These are phyloP conservation scores for Chrysodeixis includens DNA, from an alignment of 2,888 invertebrate genomes.

Conservation along the genomic window DNA sequence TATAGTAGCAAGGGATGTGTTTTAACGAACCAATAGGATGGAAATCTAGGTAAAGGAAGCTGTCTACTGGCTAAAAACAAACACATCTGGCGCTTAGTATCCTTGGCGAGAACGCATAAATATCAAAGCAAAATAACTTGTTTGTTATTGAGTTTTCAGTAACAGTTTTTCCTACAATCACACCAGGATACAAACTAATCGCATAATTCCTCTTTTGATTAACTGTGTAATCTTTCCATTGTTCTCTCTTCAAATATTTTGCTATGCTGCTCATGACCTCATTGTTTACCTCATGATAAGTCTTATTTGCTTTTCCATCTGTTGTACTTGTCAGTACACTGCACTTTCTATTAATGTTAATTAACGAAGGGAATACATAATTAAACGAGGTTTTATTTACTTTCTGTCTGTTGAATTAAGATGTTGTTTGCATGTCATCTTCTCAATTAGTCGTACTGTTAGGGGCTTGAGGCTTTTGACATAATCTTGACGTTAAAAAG, in stretches of 20 bases:
- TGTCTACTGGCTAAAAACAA: too few relatives aligned
- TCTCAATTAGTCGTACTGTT: conserved; percentile 18
- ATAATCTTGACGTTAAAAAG: neutral
- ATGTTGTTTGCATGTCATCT: conserved; percentile 26
- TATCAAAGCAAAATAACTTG: neutral
- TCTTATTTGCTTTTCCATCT: conserved; percentile 57
- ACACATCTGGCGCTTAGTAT: too few relatives aligned
- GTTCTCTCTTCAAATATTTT: conserved; percentile 67
- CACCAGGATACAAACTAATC: conserved; percentile 40
- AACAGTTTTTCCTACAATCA: neutral
- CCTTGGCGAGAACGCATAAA: neutral
- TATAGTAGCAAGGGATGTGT: too few relatives aligned
- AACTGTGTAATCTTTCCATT: conserved; percentile 55
- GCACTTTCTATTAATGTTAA: conserved; percentile 49
- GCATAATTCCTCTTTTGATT: conserved; percentile 39
- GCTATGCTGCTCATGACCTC: conserved; percentile 65
- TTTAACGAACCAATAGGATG: too few relatives aligned
- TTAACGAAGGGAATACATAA: conserved; percentile 48
- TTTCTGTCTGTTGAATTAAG: conserved; percentile 27
- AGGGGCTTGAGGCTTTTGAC: neutral
- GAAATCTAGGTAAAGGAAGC: too few relatives aligned
- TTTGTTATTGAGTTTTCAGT: neutral
- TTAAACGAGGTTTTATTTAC: conserved; percentile 39
- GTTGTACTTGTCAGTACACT: conserved; percentile 31
- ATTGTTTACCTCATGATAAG: conserved; percentile 61